Evolutionary conservation across 2,797 vertebrate genomes (phyloP).

Genomic region (Eulemur albifrons): DNA sequence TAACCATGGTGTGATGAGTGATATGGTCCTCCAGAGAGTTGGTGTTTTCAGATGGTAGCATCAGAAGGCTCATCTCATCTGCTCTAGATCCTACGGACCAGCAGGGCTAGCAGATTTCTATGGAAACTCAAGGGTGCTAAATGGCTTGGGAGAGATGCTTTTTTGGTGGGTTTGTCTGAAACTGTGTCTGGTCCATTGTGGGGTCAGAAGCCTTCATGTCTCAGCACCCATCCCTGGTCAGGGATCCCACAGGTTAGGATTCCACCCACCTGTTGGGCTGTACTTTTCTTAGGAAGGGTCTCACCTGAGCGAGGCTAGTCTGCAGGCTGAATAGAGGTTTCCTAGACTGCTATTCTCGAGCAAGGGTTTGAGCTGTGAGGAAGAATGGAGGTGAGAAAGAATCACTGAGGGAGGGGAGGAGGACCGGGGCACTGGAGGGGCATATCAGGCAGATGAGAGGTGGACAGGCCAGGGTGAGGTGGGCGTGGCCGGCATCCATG

Average conservation of each 20-base stretch:
- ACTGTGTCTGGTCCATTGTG: not conserved
- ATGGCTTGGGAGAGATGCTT: not conserved
- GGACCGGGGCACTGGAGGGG: not conserved
- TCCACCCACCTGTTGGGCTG: not conserved
- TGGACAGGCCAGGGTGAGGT: no score
- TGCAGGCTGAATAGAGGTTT: slow-evolving; percentile 69
- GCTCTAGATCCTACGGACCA: not conserved
- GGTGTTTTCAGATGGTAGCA: not conserved
- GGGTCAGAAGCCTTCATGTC: no score
- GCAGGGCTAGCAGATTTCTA: not conserved
- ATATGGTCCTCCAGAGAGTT: no score
- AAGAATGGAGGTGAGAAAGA: not conserved
- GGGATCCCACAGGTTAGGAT: not conserved
- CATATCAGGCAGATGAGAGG: not conserved
- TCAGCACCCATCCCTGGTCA: not conserved
- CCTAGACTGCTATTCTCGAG: slow-evolving; percentile 71
- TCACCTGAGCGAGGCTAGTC: slow-evolving; percentile 79
- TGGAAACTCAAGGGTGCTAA: not conserved
- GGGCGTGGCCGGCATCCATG: not conserved
- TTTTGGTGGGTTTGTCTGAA: not conserved
- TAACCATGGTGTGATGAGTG: not conserved
- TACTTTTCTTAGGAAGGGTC: not conserved
- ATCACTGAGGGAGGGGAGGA: not conserved
- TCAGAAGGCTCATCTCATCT: not conserved
- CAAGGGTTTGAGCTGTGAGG: slow-evolving; percentile 74